Evolutionary conservation across 2,113 vertebrate genomes (phyloP), one percentile per base, ranked within the genome.

Genomic region (Phaethon lepturus): DNA sequence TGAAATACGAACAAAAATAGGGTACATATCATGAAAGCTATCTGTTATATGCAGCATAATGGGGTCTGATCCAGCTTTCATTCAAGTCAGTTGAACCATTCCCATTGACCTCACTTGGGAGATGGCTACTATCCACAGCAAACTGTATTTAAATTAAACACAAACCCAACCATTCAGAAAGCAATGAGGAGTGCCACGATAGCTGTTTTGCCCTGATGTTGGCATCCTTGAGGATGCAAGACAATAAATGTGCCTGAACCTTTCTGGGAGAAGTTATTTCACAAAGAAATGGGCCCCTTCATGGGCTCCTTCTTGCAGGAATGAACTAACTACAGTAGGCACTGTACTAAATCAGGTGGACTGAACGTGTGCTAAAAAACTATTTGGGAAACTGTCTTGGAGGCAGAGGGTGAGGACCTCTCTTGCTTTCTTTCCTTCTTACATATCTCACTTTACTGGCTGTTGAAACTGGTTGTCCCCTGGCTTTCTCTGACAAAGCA

Each of bases 381-480:
- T 47, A 44, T 86, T 88, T 77, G 26, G 10, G 55, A 92, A 80
- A 88, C 56, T 40, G 33, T 38, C 28, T 45, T 73, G 52, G 20
- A 92, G 33, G 60, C 11, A 83, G 42, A 66, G 9, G 3, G 19
- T 50, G 44, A 86, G 47, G 23, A 56, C 52, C 31, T 31, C 20
- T 9, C 17, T 35, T 44, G 5, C 12, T 71, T 55, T 67, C 23
- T 83, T 86, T 86, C 26, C 16, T 68, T 78, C 13, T 49, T 53
- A 5, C 0, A 0, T 68, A 4, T 13, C n/a, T 19, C 6, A 49
- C 13, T 64, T 86, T 40, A 35, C 50, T 56, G 38, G 17, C 9
- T 53, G 7, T 59, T 74, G 56, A 75, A 47, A 72, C 10, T 55
- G 40, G 2, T 25, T 81, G 16, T 44, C 47, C 33, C 16, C 17